Conservation (phyloP, 2,113 vertebrate species). For the Phaethornis superciliosus region DNA sequence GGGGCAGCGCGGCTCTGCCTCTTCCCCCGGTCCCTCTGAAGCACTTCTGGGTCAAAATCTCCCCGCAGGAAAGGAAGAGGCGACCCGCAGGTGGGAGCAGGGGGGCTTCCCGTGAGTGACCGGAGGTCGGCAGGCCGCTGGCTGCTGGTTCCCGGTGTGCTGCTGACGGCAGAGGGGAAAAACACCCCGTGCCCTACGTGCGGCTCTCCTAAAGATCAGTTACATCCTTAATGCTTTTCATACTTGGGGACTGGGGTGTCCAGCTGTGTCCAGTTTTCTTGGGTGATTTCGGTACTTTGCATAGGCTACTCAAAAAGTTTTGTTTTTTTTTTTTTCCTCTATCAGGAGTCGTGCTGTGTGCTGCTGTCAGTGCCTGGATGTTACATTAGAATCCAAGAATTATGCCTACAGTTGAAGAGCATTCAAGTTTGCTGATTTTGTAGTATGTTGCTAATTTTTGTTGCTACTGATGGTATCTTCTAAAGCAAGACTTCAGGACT, state of each 20-base stretch:
- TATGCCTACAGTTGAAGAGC: neutral
- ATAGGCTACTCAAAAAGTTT: neutral
- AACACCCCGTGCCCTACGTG: accelerated
- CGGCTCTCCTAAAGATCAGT: neutral
- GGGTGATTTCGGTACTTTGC: neutral
- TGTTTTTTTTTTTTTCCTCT: neutral
- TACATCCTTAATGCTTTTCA: neutral
- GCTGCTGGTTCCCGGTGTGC: accelerated
- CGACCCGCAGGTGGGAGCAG: neutral
- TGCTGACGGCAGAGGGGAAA: accelerated
- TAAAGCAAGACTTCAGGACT: neutral
- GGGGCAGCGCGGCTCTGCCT: neutral
- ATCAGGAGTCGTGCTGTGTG: neutral
- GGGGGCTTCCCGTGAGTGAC: neutral
- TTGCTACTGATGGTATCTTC: neutral
- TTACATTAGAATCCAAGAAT: neutral
- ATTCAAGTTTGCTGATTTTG: neutral
- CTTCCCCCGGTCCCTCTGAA: neutral
- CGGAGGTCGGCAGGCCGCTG: neutral
- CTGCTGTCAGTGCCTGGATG: neutral
- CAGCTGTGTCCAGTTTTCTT: neutral
- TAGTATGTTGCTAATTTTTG: neutral
- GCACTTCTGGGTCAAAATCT: neutral
- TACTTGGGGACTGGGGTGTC: neutral
- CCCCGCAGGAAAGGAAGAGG: accelerated